A percentile compares a stretch with the other conserved stretches of the same genome.
Evolutionary conservation across 2,113 vertebrate species (phyloP).

Genomic region (Salvelinus sp.): DNA sequence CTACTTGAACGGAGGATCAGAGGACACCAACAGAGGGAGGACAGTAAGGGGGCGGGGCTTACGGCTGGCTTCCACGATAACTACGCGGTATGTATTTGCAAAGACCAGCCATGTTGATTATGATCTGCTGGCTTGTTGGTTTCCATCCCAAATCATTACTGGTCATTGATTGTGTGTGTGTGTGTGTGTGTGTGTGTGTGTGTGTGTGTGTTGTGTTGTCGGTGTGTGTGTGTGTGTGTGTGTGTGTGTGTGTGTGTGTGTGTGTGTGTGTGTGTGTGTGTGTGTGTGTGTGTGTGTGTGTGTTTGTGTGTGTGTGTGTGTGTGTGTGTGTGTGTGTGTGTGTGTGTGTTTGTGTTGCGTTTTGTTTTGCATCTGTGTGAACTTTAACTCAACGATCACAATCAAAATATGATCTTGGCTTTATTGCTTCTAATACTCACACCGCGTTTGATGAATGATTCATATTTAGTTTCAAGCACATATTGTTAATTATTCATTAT

Average conservation of each 20-base stretch:
- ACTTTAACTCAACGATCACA: background rate
- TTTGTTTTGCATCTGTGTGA: background rate
- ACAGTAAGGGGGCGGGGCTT: conserved; percentile 81
- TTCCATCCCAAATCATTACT: conserved; percentile 4
- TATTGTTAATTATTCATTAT: conserved; percentile 16
- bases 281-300: conserved; percentile 17
- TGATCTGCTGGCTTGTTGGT: background rate
- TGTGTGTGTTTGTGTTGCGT: conserved; percentile 18
- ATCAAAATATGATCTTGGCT: background rate
- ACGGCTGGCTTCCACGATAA: conserved; percentile 76
- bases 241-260: conserved; percentile 22
- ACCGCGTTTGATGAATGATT: conserved; percentile 27
- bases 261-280: background rate
- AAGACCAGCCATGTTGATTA: background rate
- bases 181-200: conserved; percentile 5
- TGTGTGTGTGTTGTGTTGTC: conserved; percentile 26
- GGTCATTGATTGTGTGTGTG: conserved; percentile 18
- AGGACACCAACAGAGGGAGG: conserved; percentile 87
- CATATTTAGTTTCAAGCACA: conserved; percentile 30
- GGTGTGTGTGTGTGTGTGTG: conserved; percentile 18
- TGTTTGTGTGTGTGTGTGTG: conserved; percentile 26
- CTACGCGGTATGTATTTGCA: conserved; percentile 78
- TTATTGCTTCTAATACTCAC: background rate
- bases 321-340: background rate
- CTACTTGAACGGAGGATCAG: conserved; percentile 92